These are phyloP conservation scores for Nowickia ferox DNA, from an alignment of 2,888 invertebrate species.

Conservation along the genomic window DNA sequence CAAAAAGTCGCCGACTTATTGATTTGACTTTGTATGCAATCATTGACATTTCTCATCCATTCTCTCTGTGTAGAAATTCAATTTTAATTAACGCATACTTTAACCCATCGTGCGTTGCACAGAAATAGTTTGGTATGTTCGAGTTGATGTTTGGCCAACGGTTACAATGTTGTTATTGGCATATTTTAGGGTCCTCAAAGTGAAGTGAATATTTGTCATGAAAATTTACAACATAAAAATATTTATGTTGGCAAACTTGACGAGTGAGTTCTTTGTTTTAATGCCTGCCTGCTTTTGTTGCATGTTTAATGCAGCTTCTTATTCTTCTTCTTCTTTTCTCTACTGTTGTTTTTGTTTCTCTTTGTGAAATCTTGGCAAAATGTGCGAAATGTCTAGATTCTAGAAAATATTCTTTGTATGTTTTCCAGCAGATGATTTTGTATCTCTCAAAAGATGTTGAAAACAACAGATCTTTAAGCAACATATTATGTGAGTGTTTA, in stretches of 20 bases:
- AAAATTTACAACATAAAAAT: conserved; percentile 70
- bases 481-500: conserved; percentile 24
- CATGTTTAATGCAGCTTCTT: conserved; percentile 22
- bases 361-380: conserved; percentile 18
- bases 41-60: background rate
- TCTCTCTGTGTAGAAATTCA: background rate
- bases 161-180: conserved; percentile 71
- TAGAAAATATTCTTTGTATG: conserved; percentile 47
- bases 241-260: conserved; percentile 67
- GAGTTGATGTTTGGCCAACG: conserved; percentile 63
- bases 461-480: conserved; percentile 37
- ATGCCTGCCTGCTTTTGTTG: conserved; percentile 7
- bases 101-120: conserved; percentile 46
- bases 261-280: conserved; percentile 30
- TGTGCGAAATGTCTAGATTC: conserved; percentile 50
- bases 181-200: conserved; percentile 70
- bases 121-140: conserved; percentile 46
- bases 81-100: background rate
- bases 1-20: no score
- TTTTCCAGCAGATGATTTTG: conserved; percentile 43
- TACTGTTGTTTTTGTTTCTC: background rate
- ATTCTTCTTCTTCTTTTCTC: background rate
- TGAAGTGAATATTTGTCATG: conserved; percentile 72
- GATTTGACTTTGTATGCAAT: no score
- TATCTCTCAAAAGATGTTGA: conserved; percentile 30